These are phyloP conservation scores for Drosophila littoralis DNA, from an alignment of 1,140 invertebrate genomes.

Conservation along the genomic window DNA sequence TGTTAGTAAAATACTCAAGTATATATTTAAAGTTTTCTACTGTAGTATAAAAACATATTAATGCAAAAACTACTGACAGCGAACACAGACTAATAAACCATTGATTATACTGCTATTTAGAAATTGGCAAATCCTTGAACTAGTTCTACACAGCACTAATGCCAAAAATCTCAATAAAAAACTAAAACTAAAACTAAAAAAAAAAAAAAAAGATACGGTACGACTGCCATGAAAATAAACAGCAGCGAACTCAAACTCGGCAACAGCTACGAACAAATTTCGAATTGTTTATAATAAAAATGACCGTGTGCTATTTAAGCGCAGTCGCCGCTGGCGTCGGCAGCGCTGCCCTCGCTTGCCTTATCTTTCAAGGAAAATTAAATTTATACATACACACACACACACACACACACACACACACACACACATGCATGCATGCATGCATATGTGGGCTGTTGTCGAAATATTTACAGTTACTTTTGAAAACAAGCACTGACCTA, in stretches of 20 bases:
- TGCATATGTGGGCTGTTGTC: constrained; percentile 44
- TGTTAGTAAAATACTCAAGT: no score
- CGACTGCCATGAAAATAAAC: constrained; percentile 67
- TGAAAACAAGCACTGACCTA: constrained; percentile 65
- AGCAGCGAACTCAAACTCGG: constrained; percentile 35
- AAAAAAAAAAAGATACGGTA: constrained; percentile 36
- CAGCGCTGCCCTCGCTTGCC: constrained; percentile 47
- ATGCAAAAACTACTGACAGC: background rate
- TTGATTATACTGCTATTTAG: constrained; percentile 1
- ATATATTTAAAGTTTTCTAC: no score
- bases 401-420: background rate
- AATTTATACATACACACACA: constrained; percentile 45
- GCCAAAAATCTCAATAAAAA: constrained; percentile 59
- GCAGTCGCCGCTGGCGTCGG: constrained; percentile 42
- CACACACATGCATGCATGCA: background rate
- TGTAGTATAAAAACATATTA: no score
- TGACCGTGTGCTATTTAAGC: constrained; percentile 82
- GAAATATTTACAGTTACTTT: constrained; percentile 70
- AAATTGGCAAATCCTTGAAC: constrained; percentile 71
- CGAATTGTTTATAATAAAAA: constrained; percentile 83
- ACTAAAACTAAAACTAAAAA: constrained; percentile 43
- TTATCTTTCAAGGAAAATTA: constrained; percentile 82
- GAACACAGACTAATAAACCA: background rate
- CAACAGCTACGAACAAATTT: constrained; percentile 26
- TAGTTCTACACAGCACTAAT: constrained; percentile 58